Conservation (phyloP, 2,797 vertebrate genomes). For the Syndactyla subalaris region DNA sequence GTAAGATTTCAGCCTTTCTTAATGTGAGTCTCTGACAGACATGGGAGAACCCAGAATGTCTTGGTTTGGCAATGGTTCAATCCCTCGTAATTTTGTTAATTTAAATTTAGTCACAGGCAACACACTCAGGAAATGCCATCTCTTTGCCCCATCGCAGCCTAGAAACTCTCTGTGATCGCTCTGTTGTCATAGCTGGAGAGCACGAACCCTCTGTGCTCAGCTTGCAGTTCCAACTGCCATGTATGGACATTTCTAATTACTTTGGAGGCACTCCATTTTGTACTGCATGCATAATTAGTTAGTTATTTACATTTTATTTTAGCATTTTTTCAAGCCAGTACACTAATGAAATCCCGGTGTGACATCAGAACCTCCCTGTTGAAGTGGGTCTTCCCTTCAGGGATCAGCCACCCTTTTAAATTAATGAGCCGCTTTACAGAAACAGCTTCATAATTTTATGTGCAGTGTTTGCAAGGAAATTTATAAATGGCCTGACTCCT, state of each 20-base stretch:
- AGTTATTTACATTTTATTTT: constrained; percentile 68
- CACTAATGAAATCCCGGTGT: constrained; percentile 55
- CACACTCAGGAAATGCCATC: not conserved
- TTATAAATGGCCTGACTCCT: constrained; percentile 1
- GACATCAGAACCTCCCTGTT: constrained; percentile 44
- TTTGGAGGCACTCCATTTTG: constrained; percentile 53
- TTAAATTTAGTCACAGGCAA: not conserved
- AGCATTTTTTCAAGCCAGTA: constrained; percentile 21
- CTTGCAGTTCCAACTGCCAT: constrained; percentile 4
- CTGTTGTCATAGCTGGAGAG: constrained; percentile 14
- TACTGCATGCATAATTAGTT: constrained; percentile 52
- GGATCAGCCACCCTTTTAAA: constrained; percentile 56
- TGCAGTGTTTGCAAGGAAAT: constrained; percentile 46
- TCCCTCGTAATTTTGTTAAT: not conserved
- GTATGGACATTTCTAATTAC: constrained; percentile 47
- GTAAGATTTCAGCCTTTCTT: not conserved
- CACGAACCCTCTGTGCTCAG: constrained; percentile 3
- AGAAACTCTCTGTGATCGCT: not conserved
- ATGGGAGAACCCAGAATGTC: not conserved
- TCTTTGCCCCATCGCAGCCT: not conserved
- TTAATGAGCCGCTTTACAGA: constrained; percentile 55
- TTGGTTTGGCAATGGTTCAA: not conserved
- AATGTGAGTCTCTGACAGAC: not conserved
- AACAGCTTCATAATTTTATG: constrained; percentile 45
- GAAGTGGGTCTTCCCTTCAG: constrained; percentile 56